Evolutionary conservation across 2,113 vertebrate genomes (phyloP).

Genomic region (Lophotis ruficrista): DNA sequence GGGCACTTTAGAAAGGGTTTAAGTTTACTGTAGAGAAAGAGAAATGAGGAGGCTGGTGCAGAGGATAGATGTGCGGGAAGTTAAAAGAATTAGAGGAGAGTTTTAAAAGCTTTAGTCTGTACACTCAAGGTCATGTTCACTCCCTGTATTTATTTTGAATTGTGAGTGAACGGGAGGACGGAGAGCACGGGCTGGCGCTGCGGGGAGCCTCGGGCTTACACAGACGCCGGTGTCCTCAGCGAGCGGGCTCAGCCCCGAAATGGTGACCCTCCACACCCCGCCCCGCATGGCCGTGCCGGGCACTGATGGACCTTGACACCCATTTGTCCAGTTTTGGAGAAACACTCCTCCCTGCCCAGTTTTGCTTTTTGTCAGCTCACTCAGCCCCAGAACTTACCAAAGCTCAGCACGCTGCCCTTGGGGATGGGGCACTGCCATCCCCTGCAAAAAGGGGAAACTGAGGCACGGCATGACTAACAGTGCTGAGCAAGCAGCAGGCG

Average conservation of each 20-base stretch:
- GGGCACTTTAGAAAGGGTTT: slow-evolving; percentile 42
- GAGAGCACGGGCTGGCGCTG: not conserved
- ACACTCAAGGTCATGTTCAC: slow-evolving; percentile 13
- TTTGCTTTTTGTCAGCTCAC: not conserved
- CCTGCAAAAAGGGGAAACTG: not conserved
- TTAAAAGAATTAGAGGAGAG: slow-evolving; percentile 51
- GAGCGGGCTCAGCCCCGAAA: not conserved
- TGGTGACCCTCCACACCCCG: accelerated
- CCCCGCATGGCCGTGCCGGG: not conserved
- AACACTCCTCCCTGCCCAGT: accelerated
- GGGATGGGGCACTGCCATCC: accelerated
- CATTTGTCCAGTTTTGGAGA: not conserved
- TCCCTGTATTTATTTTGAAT: slow-evolving; percentile 41
- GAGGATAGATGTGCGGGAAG: slow-evolving; percentile 53
- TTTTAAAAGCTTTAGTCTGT: slow-evolving; percentile 51
- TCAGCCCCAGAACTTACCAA: not conserved
- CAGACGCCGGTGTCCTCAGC: accelerated
- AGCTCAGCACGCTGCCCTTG: accelerated
- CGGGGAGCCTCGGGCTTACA: accelerated
- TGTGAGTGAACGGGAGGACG: not conserved
- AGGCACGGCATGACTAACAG: accelerated
- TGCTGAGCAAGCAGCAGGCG: accelerated
- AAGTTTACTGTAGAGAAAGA: slow-evolving; percentile 58
- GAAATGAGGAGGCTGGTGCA: slow-evolving; percentile 58
- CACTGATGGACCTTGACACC: not conserved